A percentile compares a stretch with the other conserved stretches of the same genome.
These are phyloP conservation scores for Semaprochilodus insignis DNA, from an alignment of 2,797 vertebrate species.

Conservation along the genomic window DNA sequence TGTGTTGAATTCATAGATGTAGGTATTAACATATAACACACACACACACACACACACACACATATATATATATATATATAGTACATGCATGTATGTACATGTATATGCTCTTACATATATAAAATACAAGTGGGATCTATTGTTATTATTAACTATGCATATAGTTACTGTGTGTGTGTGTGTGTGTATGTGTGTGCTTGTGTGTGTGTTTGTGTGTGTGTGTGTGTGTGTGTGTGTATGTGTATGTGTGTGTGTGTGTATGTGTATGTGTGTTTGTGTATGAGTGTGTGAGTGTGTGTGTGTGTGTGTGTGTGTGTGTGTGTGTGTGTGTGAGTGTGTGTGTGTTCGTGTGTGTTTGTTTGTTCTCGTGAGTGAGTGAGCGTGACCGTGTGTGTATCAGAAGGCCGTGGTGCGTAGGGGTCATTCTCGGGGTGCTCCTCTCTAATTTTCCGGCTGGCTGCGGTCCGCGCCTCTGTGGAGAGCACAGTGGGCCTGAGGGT, in stretches of 20 bases:
- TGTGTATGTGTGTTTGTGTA: slow-evolving; percentile 30
- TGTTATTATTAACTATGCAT: too few relatives aligned
- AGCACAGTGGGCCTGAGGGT: slow-evolving; percentile 67
- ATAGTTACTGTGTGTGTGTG: too few relatives aligned
- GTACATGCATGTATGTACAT: too few relatives aligned
- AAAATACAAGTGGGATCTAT: too few relatives aligned
- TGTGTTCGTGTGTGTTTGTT: slow-evolving; percentile 2
- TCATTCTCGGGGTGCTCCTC: slow-evolving; percentile 64
- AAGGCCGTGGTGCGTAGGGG: slow-evolving; percentile 19
- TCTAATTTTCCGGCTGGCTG: slow-evolving; percentile 88
- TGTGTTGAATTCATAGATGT: too few relatives aligned
- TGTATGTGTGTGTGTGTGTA: background rate
- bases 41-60: too few relatives aligned
- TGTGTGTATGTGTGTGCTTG: too few relatives aligned
- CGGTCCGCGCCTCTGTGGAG: slow-evolving; percentile 50
- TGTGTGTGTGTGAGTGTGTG: slow-evolving; percentile 1
- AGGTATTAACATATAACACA: too few relatives aligned
- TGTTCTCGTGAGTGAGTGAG: slow-evolving; percentile 19
- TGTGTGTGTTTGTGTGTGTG: too few relatives aligned
- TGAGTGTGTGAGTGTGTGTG: slow-evolving; percentile 37
- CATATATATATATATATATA: too few relatives aligned
- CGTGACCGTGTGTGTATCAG: slow-evolving; percentile 44
- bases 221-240: background rate
- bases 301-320: background rate
- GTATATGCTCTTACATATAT: too few relatives aligned